Evolutionary conservation across 1,140 invertebrate genomes (phyloP).

Genomic region (Bombus ignitus): DNA sequence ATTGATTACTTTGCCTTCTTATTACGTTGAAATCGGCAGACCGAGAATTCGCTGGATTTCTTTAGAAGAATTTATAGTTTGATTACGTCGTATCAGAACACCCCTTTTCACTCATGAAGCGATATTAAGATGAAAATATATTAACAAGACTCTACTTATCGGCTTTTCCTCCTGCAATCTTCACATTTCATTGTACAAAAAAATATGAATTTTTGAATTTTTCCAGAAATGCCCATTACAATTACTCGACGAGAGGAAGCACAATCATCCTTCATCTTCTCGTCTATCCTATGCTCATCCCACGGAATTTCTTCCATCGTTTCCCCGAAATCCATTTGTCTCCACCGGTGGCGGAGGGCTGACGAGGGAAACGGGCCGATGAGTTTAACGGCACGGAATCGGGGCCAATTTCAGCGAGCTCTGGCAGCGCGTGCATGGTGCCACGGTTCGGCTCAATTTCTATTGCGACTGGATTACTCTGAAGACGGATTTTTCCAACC

Average conservation of each 20-base stretch:
- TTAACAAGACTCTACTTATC: no score
- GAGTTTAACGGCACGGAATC: constrained; percentile 54
- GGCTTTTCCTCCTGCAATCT: background rate
- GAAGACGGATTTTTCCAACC: background rate
- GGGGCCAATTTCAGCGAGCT: constrained; percentile 49
- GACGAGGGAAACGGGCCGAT: constrained; percentile 37
- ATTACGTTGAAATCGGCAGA: background rate
- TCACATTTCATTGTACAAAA: background rate
- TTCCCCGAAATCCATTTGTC: constrained; percentile 49
- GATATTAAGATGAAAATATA: no score
- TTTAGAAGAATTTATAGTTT: background rate
- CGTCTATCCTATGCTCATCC: background rate
- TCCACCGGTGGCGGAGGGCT: background rate
- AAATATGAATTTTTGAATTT: no score
- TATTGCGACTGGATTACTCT: constrained; percentile 34
- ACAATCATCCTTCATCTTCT: background rate
- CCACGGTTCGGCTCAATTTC: constrained; percentile 53
- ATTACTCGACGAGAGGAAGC: background rate
- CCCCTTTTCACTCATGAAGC: no score
- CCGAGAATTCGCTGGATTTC: background rate
- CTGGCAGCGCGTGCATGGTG: background rate
- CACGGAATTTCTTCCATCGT: constrained; percentile 28
- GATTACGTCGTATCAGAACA: no score
- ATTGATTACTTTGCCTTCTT: background rate
- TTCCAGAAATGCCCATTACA: background rate